These are phyloP conservation scores for Bostrychus sinensis DNA, from an alignment of 2,113 vertebrate genomes.

Conservation along the genomic window DNA sequence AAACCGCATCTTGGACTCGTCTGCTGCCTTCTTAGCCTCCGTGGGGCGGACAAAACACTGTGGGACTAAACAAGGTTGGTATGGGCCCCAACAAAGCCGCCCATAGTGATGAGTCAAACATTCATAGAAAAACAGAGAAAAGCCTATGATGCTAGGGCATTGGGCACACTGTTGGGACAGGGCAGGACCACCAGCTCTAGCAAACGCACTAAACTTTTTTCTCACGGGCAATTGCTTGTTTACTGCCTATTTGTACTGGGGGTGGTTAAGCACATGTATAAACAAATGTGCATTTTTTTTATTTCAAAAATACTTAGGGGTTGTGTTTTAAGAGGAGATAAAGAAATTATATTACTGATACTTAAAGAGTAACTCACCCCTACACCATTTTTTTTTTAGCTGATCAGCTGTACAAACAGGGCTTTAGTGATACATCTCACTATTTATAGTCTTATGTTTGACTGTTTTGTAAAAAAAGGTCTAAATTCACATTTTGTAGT, in stretches of 20 bases:
- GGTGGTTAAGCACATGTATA: conserved; percentile 67
- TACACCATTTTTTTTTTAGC: no score
- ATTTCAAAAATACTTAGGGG: no score
- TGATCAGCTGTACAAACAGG: no score
- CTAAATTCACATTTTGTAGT: no score
- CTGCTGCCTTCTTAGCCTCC: conserved; percentile 99
- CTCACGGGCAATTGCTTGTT: conserved; percentile 67
- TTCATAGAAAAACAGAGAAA: conserved; percentile 96
- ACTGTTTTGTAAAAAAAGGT: no score
- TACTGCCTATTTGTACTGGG: conserved; percentile 58
- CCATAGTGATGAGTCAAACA: conserved; percentile 99
- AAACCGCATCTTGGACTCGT: conserved; percentile 99
- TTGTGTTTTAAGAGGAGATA: no score
- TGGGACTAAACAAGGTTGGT: conserved; percentile 99
- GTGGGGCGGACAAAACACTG: conserved; percentile 99
- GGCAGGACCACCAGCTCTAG: conserved; percentile 73
- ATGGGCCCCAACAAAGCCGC: conserved; percentile 99
- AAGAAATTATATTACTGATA: no score
- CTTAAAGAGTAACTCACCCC: no score
- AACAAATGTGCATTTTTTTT: conserved; percentile 70
- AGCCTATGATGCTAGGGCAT: conserved; percentile 87
- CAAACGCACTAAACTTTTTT: conserved; percentile 63
- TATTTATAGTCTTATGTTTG: no score
- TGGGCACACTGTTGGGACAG: conserved; percentile 90
- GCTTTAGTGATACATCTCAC: no score